Conservation (phyloP, 1,140 invertebrate genomes). For the Zaprionus camerounensis region DNA sequence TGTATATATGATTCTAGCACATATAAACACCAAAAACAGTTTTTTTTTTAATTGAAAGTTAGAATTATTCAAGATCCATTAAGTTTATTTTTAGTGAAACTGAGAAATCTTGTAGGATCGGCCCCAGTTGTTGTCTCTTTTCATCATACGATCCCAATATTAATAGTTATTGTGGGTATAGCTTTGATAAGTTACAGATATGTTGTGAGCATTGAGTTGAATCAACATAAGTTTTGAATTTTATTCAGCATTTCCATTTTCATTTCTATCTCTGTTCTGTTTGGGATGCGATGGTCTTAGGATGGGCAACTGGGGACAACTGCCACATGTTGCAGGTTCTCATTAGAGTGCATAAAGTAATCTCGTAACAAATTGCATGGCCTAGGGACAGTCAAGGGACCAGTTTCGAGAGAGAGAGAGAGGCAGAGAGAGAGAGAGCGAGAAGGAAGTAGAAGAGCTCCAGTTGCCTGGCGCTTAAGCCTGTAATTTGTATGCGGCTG, state of each 20-base stretch:
- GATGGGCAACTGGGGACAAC: constrained; percentile 1
- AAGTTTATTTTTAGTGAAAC: too few species aligned
- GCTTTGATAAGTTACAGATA: background rate
- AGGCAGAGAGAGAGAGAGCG: background rate
- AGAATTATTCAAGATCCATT: too few species aligned
- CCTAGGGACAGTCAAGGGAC: constrained; percentile 9
- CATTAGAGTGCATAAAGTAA: constrained; percentile 45
- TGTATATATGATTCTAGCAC: too few species aligned
- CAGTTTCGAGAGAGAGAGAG: background rate
- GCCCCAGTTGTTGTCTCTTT: background rate
- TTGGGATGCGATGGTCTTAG: background rate
- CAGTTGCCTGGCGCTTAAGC: constrained; percentile 42
- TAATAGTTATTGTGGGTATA: background rate
- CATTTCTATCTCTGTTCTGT: background rate
- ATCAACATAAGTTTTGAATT: constrained; percentile 5
- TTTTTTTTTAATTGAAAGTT: too few species aligned
- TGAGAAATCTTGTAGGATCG: background rate
- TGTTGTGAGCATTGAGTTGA: background rate
- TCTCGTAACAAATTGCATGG: constrained; percentile 53
- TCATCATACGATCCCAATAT: background rate
- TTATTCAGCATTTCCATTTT: constrained; percentile 2
- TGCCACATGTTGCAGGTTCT: constrained; percentile 33
- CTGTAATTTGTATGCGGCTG: constrained; percentile 54
- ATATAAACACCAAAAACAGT: too few species aligned
- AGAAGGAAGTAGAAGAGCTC: background rate